phyloP scores from a whole-genome alignment of 1,140 invertebrate genomes.

The Lamellibrachia luymesi region DNA sequence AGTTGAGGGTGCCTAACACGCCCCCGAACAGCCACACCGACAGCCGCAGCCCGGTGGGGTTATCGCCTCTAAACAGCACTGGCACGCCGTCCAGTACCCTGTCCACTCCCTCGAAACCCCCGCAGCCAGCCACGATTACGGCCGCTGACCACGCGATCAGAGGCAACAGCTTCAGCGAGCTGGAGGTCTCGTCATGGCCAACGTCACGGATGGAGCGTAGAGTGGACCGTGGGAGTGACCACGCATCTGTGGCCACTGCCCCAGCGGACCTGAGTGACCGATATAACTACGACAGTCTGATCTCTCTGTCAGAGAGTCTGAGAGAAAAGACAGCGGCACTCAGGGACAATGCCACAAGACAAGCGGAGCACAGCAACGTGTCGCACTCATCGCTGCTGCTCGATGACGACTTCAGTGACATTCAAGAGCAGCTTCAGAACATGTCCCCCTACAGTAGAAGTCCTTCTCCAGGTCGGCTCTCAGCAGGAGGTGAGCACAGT shows the following conservation, averaged over 20 bases:
- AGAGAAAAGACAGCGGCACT: not conserved
- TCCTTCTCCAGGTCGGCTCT: not conserved
- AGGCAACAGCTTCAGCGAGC: not conserved
- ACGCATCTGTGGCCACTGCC: not conserved
- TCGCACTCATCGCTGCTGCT: not conserved
- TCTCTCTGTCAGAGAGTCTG: not conserved
- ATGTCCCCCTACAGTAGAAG: not conserved
- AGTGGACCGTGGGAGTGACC: not conserved
- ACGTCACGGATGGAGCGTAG: not conserved
- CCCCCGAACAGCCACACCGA: not conserved
- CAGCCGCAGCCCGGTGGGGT: not conserved
- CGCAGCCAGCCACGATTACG: not conserved
- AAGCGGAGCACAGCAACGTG: too few relatives aligned
- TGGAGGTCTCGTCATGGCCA: not conserved
- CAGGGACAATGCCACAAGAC: not conserved
- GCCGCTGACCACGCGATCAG: not conserved
- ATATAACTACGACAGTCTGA: not conserved
- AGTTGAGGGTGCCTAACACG: not conserved
- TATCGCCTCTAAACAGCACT: not conserved
- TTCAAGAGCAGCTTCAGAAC: not conserved
- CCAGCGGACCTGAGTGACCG: not conserved
- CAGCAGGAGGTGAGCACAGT: not conserved
- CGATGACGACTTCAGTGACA: not conserved
- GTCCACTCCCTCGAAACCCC: not conserved
- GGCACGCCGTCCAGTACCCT: not conserved